Base-by-base conservation (phyloP, 2,797 vertebrate genomes). In the Champsocephalus gunnari region DNA sequence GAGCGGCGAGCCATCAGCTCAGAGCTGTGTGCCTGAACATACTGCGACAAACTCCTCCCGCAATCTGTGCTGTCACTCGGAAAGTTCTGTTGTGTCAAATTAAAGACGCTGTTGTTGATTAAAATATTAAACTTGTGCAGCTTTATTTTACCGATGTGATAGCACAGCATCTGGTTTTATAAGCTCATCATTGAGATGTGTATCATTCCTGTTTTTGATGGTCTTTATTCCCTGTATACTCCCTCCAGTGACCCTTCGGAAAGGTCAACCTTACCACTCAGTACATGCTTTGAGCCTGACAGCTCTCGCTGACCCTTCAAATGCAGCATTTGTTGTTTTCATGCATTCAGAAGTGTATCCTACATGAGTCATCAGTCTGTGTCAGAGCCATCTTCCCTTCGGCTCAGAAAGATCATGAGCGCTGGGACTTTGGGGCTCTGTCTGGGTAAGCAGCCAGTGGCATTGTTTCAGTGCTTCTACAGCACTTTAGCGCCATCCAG, bases 351-450 rank as follows among this genome's bases (percentile, higher is more conserved):
- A 83, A 62, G 34, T 51, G 77, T 34, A 73, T 66, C 74, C 78
- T 57, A 53, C 73, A 70, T 82, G 86, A 92, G 85, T 90, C 87
- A 90, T 92, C 84, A 67, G 82, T 91, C 85, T 91, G 80, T 87
- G 88, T 87, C 88, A 79, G 12, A 77, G 80, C 12, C 79, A 66
- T 83, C 66, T 79, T 68, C 79, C 80, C 86, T 71, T 66, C 4
- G 54, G 82, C 86, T 84, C 87, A 49, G 21, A 79, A 67, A 85
- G 84, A 92, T 93, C 91, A 92, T 85, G 86, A 92, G 86, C 80
- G 8, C 24, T 66, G 89, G 87, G 88, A 83, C 75, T 89, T 34
- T 9, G 85, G 87, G 87, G 82, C 73, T 61, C 54, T 57, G 71
- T 70, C 81, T 87, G 79, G 45, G 16, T 67, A 73, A 73, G 73